Base-by-base conservation (phyloP, 1,140 invertebrate genomes). In the Uloborus diversus region DNA sequence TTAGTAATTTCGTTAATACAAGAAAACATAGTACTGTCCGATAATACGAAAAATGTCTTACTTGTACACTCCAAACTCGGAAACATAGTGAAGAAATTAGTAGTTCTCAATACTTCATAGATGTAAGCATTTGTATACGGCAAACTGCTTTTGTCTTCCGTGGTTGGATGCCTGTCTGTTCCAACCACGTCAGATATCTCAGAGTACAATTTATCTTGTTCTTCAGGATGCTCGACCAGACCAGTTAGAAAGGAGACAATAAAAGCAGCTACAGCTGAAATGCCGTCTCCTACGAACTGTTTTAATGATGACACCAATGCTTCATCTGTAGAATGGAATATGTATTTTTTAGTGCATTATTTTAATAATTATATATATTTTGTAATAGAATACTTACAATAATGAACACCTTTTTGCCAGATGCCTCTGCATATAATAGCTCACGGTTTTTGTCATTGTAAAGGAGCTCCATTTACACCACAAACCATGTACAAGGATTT, bases 121-220 rank as follows among this genome's bases (percentile, higher is more conserved):
- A 78, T 42, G 30, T 56, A 57, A 14, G 73, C 73, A 23, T 78
- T 78, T 5, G 42, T 64, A 20, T 78, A 78, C 0, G 73, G 30
- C 1, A 78, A 33, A 4, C 47, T 65, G 62, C 59, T 78, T 57
- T 78, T 78, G 49, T 66, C 73, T 33, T 78, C 73, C 13, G 66
- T 37, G 32, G 14, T 78, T 27, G 62, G 61, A 9, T 66, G 17
- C 23, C 73, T 37, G 4, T 66, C 49, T 5, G 14, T 1, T 0
- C 73, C 73, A 9, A 65, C 47, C 0, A 65, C 49, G 2, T 65
- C 42, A 17, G 42, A 2, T 0, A 78, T 13, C 17, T 78, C 73
- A n/a, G 51, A 5, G 20, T 65, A 65, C 7, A 78, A 35, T 14
- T 66, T 78, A 0, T 78, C 62, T 17, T 78, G 61, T 13, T 78